Evolutionary conservation across 2,888 invertebrate species (phyloP), one percentile per base, ranked within the genome.

Genomic region (Creontiades dilutus): DNA sequence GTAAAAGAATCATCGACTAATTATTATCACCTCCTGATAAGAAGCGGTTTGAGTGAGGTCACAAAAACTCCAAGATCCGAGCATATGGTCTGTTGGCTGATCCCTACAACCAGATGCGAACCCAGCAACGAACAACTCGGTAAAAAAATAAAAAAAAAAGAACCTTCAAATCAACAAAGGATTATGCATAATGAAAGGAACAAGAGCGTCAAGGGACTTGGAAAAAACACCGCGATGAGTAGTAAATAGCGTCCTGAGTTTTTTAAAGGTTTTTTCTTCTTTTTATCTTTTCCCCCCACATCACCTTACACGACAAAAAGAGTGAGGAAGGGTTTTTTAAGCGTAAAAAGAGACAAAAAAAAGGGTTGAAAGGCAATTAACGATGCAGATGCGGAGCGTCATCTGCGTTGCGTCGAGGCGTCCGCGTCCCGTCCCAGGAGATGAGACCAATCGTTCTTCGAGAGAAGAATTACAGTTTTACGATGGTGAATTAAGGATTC

Each of bases 361-460:
- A 82, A 57, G 55, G 85, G 61, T 28, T 57, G 46, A 23, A 47
- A 85, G 68, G 85, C 68, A 85, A 85, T 85, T 85, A 85, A 85
- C 61, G 85, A 85, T 85, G 85, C 85, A 85, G 85, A 85, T 85
- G 85, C 85, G 61, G 46, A 19, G 61, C 85, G 85, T 85, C 85
- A 85, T 85, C 85, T 85, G 85, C 85, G 27, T 57, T 61, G 48
- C 82, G 82, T 82, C 82, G 82, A 82, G 55, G 46, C 55, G n/a
- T 82, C 82, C 16, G 7, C n/a, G n/a, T n/a, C n/a, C n/a, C n/a
- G n/a, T n/a, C n/a, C 37, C 46, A 47, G 19, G 23, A 19, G 61
- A 16, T 19, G 68, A 68, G 23, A 11, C 23, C 23, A 23, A 68
- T 68, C 23, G 68, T 68, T 23, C 9, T 23, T 68, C 68, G 27